Base-by-base conservation (phyloP, 2,888 invertebrate species). In the Drosophila incognita region DNA sequence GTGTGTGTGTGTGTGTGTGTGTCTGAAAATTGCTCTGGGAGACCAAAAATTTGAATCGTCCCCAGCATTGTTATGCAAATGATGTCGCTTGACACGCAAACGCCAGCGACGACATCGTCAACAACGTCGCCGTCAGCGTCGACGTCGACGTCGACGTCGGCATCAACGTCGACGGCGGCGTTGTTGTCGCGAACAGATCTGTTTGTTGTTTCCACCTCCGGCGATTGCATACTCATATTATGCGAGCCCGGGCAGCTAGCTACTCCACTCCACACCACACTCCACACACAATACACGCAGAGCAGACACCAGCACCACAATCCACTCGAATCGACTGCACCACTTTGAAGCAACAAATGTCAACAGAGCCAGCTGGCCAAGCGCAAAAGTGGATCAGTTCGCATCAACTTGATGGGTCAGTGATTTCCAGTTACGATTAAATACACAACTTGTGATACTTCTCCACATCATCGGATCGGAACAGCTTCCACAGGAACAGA, bases 11-110 rank as follows among this genome's bases (percentile, higher is more conserved):
- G 29, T 52, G 64, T 80, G 61, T 66, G 58, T 68, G 71, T 80
- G 63, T 78, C 52, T 79, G 76, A 74, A 87, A 85, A 87, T 84
- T 85, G 81, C 87, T 82, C 87, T 87, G 84, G 87, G 87, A 85
- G 87, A 87, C 81, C 88, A 88, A 82, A 88, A 87, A 86, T 87
- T 86, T 81, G 80, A 86, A 88, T 88, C 86, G 89, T 88, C 87
- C 82, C 91, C 91, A 91, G 91, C 91, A 92, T 92, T 92, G 92
- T 92, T 92, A 92, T 92, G 92, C 92, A 92, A 92, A 92, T 92
- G 92, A 92, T 92, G 92, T 85, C 86, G 83, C 89, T 91, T 89
- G 86, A 85, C 92, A 92, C 92, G 92, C 92, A 91, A 92, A 87
- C 91, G 82, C 79, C 85, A 78, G 70, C 74, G 68, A 75, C 75